Evolutionary conservation across 2,888 invertebrate genomes (phyloP).

Genomic region (Cecidostiba fungosa): DNA sequence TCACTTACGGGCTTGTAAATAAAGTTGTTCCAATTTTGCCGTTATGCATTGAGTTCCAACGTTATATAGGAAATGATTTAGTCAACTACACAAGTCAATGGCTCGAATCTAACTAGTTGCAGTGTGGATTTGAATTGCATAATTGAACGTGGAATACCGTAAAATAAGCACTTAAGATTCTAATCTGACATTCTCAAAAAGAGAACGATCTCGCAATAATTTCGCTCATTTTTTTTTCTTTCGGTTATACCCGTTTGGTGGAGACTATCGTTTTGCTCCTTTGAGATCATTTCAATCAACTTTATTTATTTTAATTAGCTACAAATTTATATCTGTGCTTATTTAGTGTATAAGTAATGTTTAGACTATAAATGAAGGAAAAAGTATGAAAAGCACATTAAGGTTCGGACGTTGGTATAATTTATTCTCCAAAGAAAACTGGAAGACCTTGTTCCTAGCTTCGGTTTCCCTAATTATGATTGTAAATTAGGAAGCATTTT

Average conservation of each 20-base stretch:
- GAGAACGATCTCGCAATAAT: not conserved
- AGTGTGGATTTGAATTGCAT: not conserved
- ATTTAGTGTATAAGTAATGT: not conserved
- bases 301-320: not conserved
- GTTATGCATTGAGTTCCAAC: not conserved
- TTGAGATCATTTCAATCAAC: not conserved
- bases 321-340: not conserved
- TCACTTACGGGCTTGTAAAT: constrained; percentile 26
- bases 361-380: not conserved
- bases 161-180: not conserved
- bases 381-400: not conserved
- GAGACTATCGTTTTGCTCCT: not conserved
- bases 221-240: not conserved
- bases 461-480: not conserved
- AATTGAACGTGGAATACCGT: not conserved
- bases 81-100: not conserved
- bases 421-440: not conserved
- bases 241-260: not conserved
- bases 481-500: not conserved
- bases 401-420: not conserved
- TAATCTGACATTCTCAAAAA: not conserved
- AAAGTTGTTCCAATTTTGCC: not conserved
- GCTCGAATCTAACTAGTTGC: not conserved
- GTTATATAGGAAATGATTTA: constrained; percentile 16
- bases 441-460: not conserved